These are phyloP conservation scores for Agrypnus murinus DNA, from an alignment of 2,888 invertebrate species.

Conservation along the genomic window DNA sequence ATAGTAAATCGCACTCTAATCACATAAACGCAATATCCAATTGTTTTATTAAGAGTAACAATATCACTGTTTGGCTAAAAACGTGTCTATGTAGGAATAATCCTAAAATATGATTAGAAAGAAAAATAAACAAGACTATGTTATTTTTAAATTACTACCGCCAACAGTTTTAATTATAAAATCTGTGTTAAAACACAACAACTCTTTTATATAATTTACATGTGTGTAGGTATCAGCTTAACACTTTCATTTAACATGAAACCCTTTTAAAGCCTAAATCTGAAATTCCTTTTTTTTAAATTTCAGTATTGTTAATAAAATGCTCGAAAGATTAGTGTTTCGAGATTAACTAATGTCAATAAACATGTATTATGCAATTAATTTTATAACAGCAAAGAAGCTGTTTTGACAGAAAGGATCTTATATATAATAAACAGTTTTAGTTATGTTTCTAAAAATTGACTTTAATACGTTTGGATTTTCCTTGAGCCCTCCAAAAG, in stretches of 20 bases:
- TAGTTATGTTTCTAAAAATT: too few relatives aligned
- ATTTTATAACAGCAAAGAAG: not conserved
- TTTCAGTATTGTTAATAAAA: too few relatives aligned
- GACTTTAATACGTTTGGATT: too few relatives aligned
- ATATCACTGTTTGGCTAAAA: too few relatives aligned
- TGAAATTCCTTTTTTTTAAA: not conserved
- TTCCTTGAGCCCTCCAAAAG: too few relatives aligned
- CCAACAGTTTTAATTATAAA: slow-evolving; percentile 1
- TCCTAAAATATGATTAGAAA: not conserved
- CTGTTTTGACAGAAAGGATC: not conserved
- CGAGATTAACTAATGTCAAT: not conserved
- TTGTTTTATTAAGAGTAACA: too few relatives aligned
- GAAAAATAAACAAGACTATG: not conserved
- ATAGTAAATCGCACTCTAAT: too few relatives aligned
- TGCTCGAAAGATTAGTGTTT: too few relatives aligned
- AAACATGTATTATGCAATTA: not conserved
- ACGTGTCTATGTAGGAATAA: too few relatives aligned
- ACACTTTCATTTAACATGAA: not conserved
- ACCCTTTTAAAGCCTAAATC: not conserved
- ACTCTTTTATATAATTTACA: not conserved
- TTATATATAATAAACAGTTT: too few relatives aligned
- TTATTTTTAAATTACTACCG: slow-evolving; percentile 10
- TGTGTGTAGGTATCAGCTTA: too few relatives aligned
- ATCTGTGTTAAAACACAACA: not conserved
- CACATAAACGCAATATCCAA: too few relatives aligned